These are phyloP conservation scores for Oncorhynchus nerka DNA, from an alignment of 2,113 vertebrate species.

Conservation along the genomic window DNA sequence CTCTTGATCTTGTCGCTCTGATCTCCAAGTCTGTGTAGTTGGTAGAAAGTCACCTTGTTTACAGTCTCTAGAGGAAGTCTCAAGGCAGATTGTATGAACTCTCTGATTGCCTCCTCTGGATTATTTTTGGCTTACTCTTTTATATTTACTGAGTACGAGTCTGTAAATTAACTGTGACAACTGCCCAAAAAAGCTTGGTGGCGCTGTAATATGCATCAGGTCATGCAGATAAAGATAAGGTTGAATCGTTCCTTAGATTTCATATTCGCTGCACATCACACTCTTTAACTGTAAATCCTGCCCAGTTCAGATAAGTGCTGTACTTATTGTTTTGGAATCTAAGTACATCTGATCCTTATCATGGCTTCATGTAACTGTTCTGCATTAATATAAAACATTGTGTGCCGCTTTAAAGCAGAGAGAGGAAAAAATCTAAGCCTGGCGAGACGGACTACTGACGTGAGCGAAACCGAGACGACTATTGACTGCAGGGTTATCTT, in stretches of 20 bases:
- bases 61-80: too few relatives aligned
- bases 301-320: conserved; percentile 26
- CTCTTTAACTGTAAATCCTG: conserved; percentile 42
- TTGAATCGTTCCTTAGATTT: conserved; percentile 26
- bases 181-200: conserved; percentile 28
- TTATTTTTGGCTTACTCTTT: too few relatives aligned
- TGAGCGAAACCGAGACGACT: not conserved
- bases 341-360: conserved; percentile 52
- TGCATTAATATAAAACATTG: conserved; percentile 43
- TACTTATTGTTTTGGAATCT: conserved; percentile 26
- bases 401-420: conserved; percentile 4
- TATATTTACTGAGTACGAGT: conserved; percentile 13
- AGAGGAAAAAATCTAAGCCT: not conserved
- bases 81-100: too few relatives aligned
- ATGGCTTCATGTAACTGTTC: conserved; percentile 34
- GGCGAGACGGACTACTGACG: conserved; percentile 11
- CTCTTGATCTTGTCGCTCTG: too few relatives aligned
- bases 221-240: conserved; percentile 37
- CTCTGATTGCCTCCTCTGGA: too few relatives aligned
- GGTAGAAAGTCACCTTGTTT: too few relatives aligned
- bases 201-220: conserved; percentile 41
- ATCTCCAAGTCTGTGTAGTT: too few relatives aligned
- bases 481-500: conserved; percentile 13
- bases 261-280: conserved; percentile 28
- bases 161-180: conserved; percentile 17